Evolutionary conservation across 2,113 vertebrate genomes (phyloP), one percentile per base, ranked within the genome.

Genomic region (Ceuthmochares aereus): DNA sequence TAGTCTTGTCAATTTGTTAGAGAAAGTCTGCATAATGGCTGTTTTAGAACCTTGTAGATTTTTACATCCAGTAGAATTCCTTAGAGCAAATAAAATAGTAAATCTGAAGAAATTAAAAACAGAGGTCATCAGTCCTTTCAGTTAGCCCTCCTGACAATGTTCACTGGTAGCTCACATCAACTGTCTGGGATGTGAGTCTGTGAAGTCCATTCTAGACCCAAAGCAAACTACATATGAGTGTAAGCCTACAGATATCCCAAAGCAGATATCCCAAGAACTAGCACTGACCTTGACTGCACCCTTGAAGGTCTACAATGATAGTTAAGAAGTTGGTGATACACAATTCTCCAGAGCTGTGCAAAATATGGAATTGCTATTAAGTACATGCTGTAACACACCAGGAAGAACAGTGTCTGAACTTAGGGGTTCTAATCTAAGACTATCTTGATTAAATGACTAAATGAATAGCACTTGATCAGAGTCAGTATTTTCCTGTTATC

Each of bases 391-490:
- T 62, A 87, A n/a, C 27, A 69, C 13, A 66, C 15, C 5, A 10
- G 37, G 66, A 82, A 85, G 37, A 56, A 68, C 73, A 66, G 14
- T 79, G 7, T 73, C n/a, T 77, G 54, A 66, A 18, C 26, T 29
- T 76, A 12, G 36, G 36, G 78, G 30, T 93, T 91, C 42, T 45
- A 87, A 7, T 6, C 30, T 79, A 36, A 58, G 9, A 10, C 87
- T 89, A 62, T 85, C 77, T 85, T 89, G 45, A 59, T 93, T 87
- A 93, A 83, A 79, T 51, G 5, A 27, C 63, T 89, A 87, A 93
- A 93, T 70, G 20, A 18, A 54, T 58, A 9, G 3, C 73, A 70
- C 0, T 1, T 87, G 87, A 69, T 7, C 20, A 89, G 81, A 93
- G 89, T 93, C 29, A 59, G 34, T 20, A 69, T 89, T 69, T 94